A percentile compares a stretch with the other conserved stretches of the same genome.
Evolutionary conservation across 2,113 vertebrate species (phyloP).

Genomic region (Phaetusa simplex): DNA sequence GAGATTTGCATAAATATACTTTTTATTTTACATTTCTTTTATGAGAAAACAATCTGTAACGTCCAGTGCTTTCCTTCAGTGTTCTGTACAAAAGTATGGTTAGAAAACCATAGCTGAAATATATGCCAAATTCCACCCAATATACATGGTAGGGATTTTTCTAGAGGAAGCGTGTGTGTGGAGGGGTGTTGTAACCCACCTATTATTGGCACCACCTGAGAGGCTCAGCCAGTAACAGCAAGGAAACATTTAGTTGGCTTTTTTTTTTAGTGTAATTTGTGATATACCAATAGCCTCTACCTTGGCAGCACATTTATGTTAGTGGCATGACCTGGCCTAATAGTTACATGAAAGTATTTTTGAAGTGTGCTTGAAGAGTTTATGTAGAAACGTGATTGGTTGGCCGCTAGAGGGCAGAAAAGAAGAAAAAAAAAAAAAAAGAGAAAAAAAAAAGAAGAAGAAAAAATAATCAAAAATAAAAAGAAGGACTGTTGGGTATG

Average conservation of each 20-base stretch:
- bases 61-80: background rate
- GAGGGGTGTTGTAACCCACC: fast-evolving
- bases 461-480: background rate
- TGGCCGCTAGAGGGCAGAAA: slow-evolving; percentile 61
- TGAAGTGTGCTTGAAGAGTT: background rate
- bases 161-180: background rate
- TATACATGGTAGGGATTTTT: background rate
- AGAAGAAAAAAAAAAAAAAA: background rate
- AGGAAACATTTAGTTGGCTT: background rate
- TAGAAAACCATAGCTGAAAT: background rate
- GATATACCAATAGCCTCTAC: background rate
- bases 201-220: background rate
- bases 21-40: background rate
- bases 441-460: too few species aligned
- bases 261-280: background rate
- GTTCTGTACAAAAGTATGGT: background rate
- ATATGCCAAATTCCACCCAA: background rate
- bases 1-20: background rate
- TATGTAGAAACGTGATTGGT: background rate
- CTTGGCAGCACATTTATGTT: background rate
- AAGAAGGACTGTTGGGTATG: background rate
- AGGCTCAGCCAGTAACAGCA: background rate
- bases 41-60: background rate
- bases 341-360: background rate
- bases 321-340: background rate